A percentile compares a stretch with the other conserved stretches of the same genome.
Conservation (phyloP, 1,140 invertebrate species). For the Aphaenogaster ashmeadi region DNA sequence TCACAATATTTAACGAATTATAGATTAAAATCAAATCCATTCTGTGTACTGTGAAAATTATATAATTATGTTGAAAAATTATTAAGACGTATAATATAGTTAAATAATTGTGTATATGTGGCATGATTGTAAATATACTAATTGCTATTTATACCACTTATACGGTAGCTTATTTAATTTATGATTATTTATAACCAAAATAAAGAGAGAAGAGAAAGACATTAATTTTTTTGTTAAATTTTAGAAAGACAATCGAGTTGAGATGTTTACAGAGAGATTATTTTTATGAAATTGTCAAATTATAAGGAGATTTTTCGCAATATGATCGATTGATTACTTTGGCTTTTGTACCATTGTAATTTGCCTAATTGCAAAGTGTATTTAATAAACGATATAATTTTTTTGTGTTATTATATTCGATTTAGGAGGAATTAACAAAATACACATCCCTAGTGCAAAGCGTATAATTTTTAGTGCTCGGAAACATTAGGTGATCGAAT, state of each 20-base stretch:
- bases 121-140: slow-evolving; percentile 52
- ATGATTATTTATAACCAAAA: slow-evolving; percentile 31
- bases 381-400: slow-evolving; percentile 23
- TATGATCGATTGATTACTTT: background rate
- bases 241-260: background rate
- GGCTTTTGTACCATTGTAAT: background rate
- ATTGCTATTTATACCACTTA: slow-evolving; percentile 38
- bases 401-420: background rate
- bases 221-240: background rate
- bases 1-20: background rate
- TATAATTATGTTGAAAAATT: slow-evolving; percentile 7
- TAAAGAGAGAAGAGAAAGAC: background rate
- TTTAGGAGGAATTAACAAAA: background rate
- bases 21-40: background rate
- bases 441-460: background rate
- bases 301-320: background rate
- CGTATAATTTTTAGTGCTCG: background rate
- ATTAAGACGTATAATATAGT: slow-evolving; percentile 13
- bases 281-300: background rate
- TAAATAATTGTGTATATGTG: slow-evolving; percentile 20
- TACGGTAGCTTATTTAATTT: slow-evolving; percentile 13
- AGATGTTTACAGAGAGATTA: background rate
- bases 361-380: background rate
- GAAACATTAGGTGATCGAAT: too few relatives aligned
- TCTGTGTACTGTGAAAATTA: background rate